phyloP scores from a whole-genome alignment of 2,888 invertebrate species.

The Nomada fabriciana region DNA sequence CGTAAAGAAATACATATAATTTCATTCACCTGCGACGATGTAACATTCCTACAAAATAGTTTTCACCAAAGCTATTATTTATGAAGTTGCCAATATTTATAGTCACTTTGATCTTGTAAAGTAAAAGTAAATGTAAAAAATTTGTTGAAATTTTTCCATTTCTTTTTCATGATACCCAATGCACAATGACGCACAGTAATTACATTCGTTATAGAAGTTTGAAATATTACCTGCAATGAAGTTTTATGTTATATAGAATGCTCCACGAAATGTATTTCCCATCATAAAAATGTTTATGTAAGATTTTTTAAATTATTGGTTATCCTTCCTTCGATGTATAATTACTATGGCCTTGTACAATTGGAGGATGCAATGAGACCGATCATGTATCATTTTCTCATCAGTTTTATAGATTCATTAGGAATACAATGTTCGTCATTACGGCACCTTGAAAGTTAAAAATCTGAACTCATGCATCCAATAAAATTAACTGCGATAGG shows the following conservation, averaged over 20 bases:
- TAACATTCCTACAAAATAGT: too few species aligned
- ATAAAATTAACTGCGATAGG: not conserved
- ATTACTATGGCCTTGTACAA: not conserved
- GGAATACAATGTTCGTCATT: not conserved
- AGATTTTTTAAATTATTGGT: not conserved
- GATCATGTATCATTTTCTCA: constrained; percentile 1
- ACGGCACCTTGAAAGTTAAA: not conserved
- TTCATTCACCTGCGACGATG: too few species aligned
- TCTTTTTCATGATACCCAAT: too few species aligned
- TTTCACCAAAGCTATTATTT: too few species aligned
- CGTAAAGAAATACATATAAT: too few species aligned
- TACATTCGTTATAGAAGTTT: too few species aligned
- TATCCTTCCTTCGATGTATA: not conserved
- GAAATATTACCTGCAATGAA: too few species aligned
- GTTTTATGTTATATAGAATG: not conserved
- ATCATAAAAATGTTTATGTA: not conserved
- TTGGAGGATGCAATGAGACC: not conserved
- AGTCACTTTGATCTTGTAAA: too few species aligned
- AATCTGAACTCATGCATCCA: not conserved
- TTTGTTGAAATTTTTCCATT: too few species aligned
- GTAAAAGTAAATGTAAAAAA: too few species aligned
- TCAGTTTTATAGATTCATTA: not conserved
- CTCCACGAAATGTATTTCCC: not conserved
- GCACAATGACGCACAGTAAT: too few species aligned
- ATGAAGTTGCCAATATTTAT: too few species aligned